Evolutionary conservation across 2,113 vertebrate genomes (phyloP), one percentile per base, ranked within the genome.

Genomic region (Scopus umbretta): DNA sequence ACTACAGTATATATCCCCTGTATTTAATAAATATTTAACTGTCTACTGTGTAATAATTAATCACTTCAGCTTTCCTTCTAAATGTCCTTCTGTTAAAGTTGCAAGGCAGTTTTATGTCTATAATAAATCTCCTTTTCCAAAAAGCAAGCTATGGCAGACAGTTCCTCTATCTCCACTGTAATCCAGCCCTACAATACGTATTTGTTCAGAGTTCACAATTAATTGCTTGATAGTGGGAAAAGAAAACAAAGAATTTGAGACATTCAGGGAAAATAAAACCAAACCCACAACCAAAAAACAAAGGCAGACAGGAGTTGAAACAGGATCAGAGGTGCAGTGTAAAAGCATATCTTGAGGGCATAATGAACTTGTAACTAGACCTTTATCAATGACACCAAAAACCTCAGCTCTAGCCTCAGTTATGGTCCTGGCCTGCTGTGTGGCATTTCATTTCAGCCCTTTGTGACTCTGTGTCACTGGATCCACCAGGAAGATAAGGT

Each of bases 1-100:
- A 88, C 52, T 81, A 45, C 61, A 61, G 34, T 29, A 32, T 72
- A 25, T 36, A 58, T 42, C 59, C 38, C 9, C 74, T 47, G 26
- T 87, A 87, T 94, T 92, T 91, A 92, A 95, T 96, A 93, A 95
- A 93, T 97, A 92, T 92, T 96, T 93, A 86, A 94, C 72, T 91
- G 66, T 79, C 88, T 74, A 27, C 47, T 79, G 36, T 86, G 80
- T 72, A 96, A 96, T 95, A 95, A 92, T 96, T 93, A 96, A 95
- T 94, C 83, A 87, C 49, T 59, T 71, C 29, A 80, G 29, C 63
- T 83, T 90, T 93, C 55, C 50, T 79, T 94, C 66, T 86, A 78
- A 88, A 89, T 42, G 47, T 20, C 52, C 40, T 80, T 84, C 80
- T 88, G n/a, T 72, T 91, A 75, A 93, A 92, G 34, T 43, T 75